A percentile compares a stretch with the other conserved stretches of the same genome.
phyloP scores from a whole-genome alignment of 2,797 vertebrate species.

The Glossophaga mutica region DNA sequence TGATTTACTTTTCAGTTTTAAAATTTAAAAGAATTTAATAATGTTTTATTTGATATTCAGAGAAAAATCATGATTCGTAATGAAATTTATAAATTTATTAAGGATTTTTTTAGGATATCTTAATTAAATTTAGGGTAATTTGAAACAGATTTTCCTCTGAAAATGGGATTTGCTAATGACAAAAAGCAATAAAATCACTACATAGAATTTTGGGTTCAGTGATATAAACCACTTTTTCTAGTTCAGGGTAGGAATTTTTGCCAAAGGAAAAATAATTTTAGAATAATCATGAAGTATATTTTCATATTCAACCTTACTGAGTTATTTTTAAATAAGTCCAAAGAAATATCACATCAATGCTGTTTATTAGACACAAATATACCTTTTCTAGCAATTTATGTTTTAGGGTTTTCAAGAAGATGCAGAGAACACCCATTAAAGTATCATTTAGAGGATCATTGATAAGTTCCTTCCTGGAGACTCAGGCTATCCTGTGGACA shows the following conservation, averaged over 20 bases:
- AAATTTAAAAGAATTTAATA: background rate
- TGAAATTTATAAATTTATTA: background rate
- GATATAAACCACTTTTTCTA: background rate
- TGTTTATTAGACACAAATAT: background rate
- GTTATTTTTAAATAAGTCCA: background rate
- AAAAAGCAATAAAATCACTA: background rate
- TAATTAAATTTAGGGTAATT: background rate
- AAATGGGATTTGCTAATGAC: background rate
- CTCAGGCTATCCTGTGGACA: background rate
- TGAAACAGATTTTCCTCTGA: background rate
- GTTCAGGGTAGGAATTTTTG: background rate
- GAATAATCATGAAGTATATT: background rate
- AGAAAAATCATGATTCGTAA: background rate
- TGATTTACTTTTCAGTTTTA: background rate
- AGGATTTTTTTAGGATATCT: background rate
- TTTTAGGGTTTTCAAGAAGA: background rate
- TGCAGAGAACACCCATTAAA: background rate
- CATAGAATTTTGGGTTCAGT: background rate
- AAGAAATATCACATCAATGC: background rate
- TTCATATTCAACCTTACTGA: background rate
- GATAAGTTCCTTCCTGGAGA: background rate
- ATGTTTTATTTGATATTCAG: background rate
- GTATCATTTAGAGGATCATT: background rate
- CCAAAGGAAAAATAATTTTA: background rate
- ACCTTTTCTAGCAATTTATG: background rate